phyloP scores from a whole-genome alignment of 1,140 invertebrate species.

The Euglossa dilemma region DNA sequence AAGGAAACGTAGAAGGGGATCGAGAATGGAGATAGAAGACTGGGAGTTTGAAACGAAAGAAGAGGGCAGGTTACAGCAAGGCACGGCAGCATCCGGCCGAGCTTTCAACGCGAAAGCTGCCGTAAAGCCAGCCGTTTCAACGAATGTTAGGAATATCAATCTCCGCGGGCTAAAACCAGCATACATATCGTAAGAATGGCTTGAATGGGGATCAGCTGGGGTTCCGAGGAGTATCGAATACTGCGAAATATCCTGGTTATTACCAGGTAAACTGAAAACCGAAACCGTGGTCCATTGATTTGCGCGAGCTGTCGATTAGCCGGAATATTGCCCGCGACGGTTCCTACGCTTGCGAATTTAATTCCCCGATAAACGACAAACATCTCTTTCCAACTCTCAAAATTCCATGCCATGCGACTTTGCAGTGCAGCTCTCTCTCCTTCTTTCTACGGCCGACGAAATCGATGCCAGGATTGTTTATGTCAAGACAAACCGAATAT shows the following conservation, averaged over 20 bases:
- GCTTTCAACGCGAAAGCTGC: constrained; percentile 70
- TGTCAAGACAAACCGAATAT: too few species aligned
- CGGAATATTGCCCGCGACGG: neutral
- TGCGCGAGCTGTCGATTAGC: constrained; percentile 2
- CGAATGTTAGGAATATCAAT: constrained; percentile 75
- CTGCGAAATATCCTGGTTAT: constrained; percentile 54
- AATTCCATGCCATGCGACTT: neutral
- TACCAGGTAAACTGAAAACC: constrained; percentile 40
- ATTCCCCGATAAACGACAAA: neutral
- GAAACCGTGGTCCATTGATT: constrained; percentile 14
- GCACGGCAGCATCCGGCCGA: constrained; percentile 55
- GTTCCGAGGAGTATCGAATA: constrained; percentile 71
- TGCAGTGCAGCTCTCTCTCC: neutral
- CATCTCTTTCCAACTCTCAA: neutral
- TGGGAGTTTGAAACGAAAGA: constrained; percentile 45
- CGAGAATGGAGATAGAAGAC: constrained; percentile 8
- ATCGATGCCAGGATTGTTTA: too few species aligned
- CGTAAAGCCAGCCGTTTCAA: constrained; percentile 71
- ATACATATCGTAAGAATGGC: constrained; percentile 72
- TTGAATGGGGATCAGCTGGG: constrained; percentile 65
- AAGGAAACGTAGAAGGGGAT: constrained; percentile 8
- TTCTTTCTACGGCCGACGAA: neutral
- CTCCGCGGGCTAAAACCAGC: constrained; percentile 67
- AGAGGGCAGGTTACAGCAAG: constrained; percentile 25
- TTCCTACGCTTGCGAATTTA: neutral